Base-by-base conservation (phyloP, 1,140 invertebrate genomes). In the Zophobas morio region DNA sequence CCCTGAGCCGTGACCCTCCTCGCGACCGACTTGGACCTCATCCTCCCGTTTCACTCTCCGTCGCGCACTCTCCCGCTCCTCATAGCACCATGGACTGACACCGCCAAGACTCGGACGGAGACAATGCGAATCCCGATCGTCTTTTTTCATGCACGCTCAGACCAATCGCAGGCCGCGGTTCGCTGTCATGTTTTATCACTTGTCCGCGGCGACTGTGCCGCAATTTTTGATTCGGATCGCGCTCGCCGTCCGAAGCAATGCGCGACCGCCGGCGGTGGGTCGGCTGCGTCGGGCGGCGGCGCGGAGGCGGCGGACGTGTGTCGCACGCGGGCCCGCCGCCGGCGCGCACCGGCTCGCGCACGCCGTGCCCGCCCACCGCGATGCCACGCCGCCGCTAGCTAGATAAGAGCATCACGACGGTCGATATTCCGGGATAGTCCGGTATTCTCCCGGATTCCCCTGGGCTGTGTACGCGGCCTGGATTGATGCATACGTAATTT, bases 1-100 rank as follows among this genome's bases (percentile, higher is more conserved):
- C 88, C 88, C 86, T 88, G 87, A 81, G 88, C 85, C 63, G 88
- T 86, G 34, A 89, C 84, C 79, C 87, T 87, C 84, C 88, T 88
- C 74, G 89, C 89, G 46, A 89, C 87, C 76, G 89, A 88, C 84
- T 89, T 89, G 47, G 87, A 88, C 84, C 89, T 85, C 89, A 89
- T 89, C 63, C 75, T 76, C 74, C 34, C 60, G 39, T 33, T 39
- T 63, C 40, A 42, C 4, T 1, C 51, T 39, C 71, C 47, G 36
- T 3, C 34, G 42, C 33, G 1, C 56, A 51, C 49, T 2, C 6
- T n/a, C 6, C 47, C 56, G 32, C 33, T 54, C 49, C 63, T 74
- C 32, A 47, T 70, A 75, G 20, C 20, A 20, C 74, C 70, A 78
- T 57, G 60, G 49, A 77, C 51, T 46, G 60, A 20, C 51, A 47